These are phyloP conservation scores for Drosophila mettleri DNA, from an alignment of 2,888 invertebrate species.

Conservation along the genomic window DNA sequence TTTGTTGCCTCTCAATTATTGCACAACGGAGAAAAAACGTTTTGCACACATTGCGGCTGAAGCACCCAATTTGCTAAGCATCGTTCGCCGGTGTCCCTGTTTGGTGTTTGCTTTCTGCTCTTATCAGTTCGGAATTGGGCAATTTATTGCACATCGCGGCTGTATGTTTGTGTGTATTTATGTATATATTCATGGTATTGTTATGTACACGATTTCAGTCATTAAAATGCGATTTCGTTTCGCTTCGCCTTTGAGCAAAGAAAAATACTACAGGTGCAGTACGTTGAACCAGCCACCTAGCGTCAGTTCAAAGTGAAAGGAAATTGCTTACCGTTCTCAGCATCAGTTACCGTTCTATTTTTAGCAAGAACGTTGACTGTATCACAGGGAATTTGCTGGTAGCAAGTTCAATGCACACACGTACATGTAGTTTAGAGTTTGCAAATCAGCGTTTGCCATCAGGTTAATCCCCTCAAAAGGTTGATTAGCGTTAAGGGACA, in stretches of 20 bases:
- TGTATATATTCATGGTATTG: too few relatives aligned
- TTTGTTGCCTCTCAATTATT: constrained; percentile 5
- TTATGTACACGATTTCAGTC: constrained; percentile 28
- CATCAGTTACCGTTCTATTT: constrained; percentile 58
- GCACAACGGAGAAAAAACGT: not conserved
- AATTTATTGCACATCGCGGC: constrained; percentile 38
- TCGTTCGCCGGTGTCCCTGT: not conserved
- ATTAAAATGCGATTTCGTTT: constrained; percentile 51
- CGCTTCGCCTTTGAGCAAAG: constrained; percentile 28
- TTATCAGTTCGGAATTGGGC: constrained; percentile 21
- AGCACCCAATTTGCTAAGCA: constrained; percentile 22
- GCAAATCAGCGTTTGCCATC: constrained; percentile 22
- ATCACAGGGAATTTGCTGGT: constrained; percentile 23
- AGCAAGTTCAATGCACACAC: constrained; percentile 58
- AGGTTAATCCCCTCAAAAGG: constrained; percentile 21
- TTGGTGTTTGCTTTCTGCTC: constrained; percentile 10
- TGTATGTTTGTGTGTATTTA: too few relatives aligned
- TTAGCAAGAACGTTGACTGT: constrained; percentile 34
- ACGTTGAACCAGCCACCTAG: constrained; percentile 40
- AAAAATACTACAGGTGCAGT: constrained; percentile 51
- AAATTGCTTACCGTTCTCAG: constrained; percentile 56
- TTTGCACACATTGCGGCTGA: constrained; percentile 7
- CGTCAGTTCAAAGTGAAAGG: constrained; percentile 52
- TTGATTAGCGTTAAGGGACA: constrained; percentile 1
- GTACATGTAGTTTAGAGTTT: constrained; percentile 19